Evolutionary conservation across 2,113 vertebrate species (phyloP).

Genomic region (Myotis brandtii): DNA sequence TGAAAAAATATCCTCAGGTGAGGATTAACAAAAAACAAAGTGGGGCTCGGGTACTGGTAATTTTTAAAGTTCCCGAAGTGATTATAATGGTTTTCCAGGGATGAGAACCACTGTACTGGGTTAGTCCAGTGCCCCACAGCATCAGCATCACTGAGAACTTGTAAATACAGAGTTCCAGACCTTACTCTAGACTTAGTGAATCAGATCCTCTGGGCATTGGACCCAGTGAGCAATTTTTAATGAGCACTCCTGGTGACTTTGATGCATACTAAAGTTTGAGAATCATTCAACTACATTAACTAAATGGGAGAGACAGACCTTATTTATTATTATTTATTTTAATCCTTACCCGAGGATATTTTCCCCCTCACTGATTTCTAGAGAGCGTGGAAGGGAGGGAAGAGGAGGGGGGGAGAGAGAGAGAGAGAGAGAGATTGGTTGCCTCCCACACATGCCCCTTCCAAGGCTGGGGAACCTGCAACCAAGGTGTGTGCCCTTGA

Average conservation of each 20-base stretch:
- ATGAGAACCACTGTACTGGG: background rate
- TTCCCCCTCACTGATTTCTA: too few relatives aligned
- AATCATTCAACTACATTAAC: background rate
- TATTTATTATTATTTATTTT: background rate
- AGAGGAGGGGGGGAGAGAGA: too few relatives aligned
- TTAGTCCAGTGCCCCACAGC: background rate
- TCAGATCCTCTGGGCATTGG: background rate
- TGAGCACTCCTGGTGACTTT: background rate
- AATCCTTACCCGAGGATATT: too few relatives aligned
- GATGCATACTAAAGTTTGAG: background rate
- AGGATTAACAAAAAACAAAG: too few relatives aligned
- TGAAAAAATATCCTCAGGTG: too few relatives aligned
- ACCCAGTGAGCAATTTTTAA: background rate
- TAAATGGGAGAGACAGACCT: background rate
- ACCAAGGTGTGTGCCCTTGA: too few relatives aligned
- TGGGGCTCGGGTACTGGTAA: background rate
- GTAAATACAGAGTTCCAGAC: background rate
- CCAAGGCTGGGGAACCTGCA: too few relatives aligned
- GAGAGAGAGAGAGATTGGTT: too few relatives aligned
- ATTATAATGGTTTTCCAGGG: background rate
- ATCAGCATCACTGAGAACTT: background rate
- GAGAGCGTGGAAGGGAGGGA: too few relatives aligned
- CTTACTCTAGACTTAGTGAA: background rate
- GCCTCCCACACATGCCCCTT: too few relatives aligned
- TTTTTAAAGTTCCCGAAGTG: background rate